Evolutionary conservation across 2,113 vertebrate genomes (phyloP), one percentile per base, ranked within the genome.

Genomic region (Corvus hawaiiensis): DNA sequence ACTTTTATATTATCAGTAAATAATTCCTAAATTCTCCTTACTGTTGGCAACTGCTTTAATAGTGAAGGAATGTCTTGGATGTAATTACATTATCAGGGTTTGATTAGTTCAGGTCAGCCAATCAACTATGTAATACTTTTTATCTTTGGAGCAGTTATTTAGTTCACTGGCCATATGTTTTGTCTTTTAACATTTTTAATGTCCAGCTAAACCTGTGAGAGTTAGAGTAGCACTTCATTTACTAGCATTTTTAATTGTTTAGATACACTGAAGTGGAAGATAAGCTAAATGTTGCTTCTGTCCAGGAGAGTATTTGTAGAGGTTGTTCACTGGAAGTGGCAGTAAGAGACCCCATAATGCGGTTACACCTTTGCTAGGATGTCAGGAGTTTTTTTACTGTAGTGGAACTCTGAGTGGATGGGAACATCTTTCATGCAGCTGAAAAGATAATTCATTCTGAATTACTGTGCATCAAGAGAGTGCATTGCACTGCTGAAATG

Each of bases 11-110:
- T 80, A 77, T 64, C 79, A 78, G 76, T 52, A 56, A 94, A 16
- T 80, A 74, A 59, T 67, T 84, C 37, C 0, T 0, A 44, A 94
- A 54, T 77, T 81, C 56, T 80, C 32, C n/a, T 68, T 74, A 62
- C 21, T 61, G 3, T 69, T 90, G 59, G 76, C 64, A 84, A 28
- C 49, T 84, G 37, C 35, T 85, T 73, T 84, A 81, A 63, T 63
- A 90, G 37, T 77, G 56, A 95, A 95, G 76, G 63, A 90, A 84
- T 74, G 75, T 93, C 79, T 92, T 93, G 59, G 33, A 44, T 84
- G 17, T 81, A 77, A 59, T 93, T 88, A 37, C 48, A 35, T 91
- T 94, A 84, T 44, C 51, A 63, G 55, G 5, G 9, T 79, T 88
- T 84, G 87, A 76, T 63, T 80, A 77, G 39, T 37, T 86, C 7